Percentiles rank a stretch among this genome's conserved stretches.
Conservation (phyloP, 2,888 invertebrate genomes). For the Chrysomela aeneicollis region DNA sequence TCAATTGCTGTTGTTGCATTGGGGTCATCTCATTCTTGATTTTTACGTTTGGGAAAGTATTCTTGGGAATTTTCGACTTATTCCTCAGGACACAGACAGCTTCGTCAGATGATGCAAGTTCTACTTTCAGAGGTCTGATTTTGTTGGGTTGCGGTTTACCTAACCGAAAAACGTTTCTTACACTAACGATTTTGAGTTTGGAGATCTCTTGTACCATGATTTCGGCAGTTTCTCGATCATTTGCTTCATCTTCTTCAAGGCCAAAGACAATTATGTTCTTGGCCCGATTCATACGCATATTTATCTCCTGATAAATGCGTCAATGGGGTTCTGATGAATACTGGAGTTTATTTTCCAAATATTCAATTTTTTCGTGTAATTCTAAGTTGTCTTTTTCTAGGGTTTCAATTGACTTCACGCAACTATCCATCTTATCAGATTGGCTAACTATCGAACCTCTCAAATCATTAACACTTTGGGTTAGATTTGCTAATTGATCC, state of each 20-base stretch:
- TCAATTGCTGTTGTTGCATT: neutral
- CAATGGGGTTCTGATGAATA: slow-evolving; percentile 4
- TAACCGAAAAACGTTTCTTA: slow-evolving; percentile 1
- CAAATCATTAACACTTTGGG: slow-evolving; percentile 1
- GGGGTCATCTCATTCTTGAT: neutral
- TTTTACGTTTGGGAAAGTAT: neutral
- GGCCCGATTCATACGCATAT: slow-evolving; percentile 6
- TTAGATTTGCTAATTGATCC: neutral
- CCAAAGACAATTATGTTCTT: slow-evolving; percentile 1
- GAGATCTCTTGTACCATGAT: slow-evolving; percentile 4
- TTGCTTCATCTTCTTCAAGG: slow-evolving; percentile 6
- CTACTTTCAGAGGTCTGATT: neutral
- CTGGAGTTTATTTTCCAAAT: slow-evolving; percentile 2
- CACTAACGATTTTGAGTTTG: neutral
- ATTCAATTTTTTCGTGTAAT: slow-evolving; percentile 8
- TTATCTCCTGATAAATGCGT: slow-evolving; percentile 5
- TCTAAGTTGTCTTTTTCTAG: slow-evolving; percentile 6
- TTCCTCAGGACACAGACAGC: neutral
- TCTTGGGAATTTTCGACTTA: neutral
- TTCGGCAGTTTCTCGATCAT: slow-evolving; percentile 4
- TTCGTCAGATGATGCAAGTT: slow-evolving; percentile 1
- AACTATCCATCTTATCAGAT: slow-evolving; percentile 8
- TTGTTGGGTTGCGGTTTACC: slow-evolving; percentile 6
- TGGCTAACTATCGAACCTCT: slow-evolving; percentile 10
- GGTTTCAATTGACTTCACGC: slow-evolving; percentile 3